phyloP scores from a whole-genome alignment of 1,140 invertebrate species.

The Drosophila melanica region DNA sequence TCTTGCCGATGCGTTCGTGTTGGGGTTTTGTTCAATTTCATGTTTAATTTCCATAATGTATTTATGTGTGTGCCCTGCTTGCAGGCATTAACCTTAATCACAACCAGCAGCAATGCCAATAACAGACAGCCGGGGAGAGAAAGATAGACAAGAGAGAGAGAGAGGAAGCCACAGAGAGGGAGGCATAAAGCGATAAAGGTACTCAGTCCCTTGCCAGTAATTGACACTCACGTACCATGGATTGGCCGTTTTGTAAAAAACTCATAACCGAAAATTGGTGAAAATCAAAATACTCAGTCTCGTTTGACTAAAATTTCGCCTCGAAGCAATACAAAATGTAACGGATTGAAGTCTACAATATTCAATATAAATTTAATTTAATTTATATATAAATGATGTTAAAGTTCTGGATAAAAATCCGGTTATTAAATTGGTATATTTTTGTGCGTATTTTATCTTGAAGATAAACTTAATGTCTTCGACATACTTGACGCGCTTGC shows the following conservation, averaged over 20 bases:
- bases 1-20: conserved; percentile 59
- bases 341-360: no score
- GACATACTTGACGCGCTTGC: no score
- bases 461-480: no score
- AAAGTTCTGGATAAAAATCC: no score
- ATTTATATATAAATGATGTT: no score
- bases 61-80: conserved; percentile 61
- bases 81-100: conserved; percentile 57
- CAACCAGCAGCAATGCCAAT: conserved; percentile 36
- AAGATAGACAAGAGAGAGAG: not conserved
- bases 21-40: conserved; percentile 76
- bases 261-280: conserved; percentile 56
- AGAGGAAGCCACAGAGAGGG: not conserved
- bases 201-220: conserved; percentile 48
- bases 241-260: conserved; percentile 68
- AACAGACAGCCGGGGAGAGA: not conserved
- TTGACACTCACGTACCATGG: conserved; percentile 71
- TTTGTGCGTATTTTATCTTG: no score
- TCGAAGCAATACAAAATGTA: no score
- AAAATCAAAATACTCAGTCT: conserved; percentile 41
- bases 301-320: no score
- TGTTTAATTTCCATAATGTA: conserved; percentile 81
- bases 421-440: no score
- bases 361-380: no score
- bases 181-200: conserved; percentile 33